A percentile compares a stretch with the other conserved stretches of the same genome.
Conservation (phyloP, 2,888 invertebrate species). For the Galerucella pusilla region DNA sequence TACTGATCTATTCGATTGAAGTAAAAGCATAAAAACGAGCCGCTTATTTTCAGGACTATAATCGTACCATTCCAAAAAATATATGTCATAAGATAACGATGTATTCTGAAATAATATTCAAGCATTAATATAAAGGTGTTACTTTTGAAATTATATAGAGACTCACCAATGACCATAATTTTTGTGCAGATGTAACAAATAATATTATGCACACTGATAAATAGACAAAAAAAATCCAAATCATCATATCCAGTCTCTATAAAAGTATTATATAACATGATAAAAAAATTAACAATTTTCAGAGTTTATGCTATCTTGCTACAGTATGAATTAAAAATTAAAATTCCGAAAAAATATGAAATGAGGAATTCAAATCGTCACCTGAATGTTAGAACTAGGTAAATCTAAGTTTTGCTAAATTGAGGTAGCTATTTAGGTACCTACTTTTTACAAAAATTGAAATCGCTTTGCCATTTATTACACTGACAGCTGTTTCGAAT, state of each 20-base stretch:
- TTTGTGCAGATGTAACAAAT: background rate
- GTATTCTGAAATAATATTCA: background rate
- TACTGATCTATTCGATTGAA: background rate
- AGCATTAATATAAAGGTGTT: background rate
- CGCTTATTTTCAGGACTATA: background rate
- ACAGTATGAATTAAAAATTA: no score
- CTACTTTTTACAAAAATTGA: no score
- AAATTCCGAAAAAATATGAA: no score
- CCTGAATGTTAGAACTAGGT: no score
- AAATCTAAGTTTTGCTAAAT: no score
- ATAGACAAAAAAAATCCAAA: background rate
- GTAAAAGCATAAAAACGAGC: background rate
- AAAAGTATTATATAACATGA: background rate
- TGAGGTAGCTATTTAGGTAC: no score
- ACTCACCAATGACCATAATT: background rate
- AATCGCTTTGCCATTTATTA: no score
- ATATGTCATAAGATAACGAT: background rate
- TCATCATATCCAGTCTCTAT: background rate
- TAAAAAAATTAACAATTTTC: no score
- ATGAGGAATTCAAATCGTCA: no score
- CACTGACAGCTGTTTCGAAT: no score
- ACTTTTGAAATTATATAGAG: no score
- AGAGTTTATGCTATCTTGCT: no score
- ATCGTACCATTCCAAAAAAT: slow-evolving; percentile 1
- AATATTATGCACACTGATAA: background rate